Percentiles rank a stretch among this genome's conserved stretches.
Conservation (phyloP, 2,797 vertebrate species). For the Catostomus latipinnis region DNA sequence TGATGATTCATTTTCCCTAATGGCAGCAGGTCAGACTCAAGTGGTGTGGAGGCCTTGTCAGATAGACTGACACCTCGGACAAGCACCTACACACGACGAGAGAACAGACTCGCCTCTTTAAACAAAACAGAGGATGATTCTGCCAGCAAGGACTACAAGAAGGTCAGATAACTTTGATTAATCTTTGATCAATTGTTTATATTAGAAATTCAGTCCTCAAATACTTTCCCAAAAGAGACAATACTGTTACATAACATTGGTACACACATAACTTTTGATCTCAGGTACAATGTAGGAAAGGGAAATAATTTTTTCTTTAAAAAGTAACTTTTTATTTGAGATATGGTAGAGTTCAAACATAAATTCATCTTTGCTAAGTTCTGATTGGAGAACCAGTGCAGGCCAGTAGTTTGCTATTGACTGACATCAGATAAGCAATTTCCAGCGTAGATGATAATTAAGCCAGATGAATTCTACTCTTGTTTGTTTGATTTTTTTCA, state of each 20-base stretch:
- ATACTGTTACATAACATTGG: not conserved
- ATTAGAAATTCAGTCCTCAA: not conserved
- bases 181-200: not conserved
- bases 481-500: slow-evolving; percentile 59
- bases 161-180: slow-evolving; percentile 71
- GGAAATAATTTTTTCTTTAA: no score
- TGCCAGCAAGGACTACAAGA: slow-evolving; percentile 88
- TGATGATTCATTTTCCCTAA: not conserved
- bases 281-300: not conserved
- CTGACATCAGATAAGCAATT: slow-evolving; percentile 4
- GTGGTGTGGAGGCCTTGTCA: slow-evolving; percentile 74
- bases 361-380: not conserved
- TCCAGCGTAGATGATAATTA: slow-evolving; percentile 11
- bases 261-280: not conserved
- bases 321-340: no score
- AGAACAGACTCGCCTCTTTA: slow-evolving; percentile 86
- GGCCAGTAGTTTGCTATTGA: not conserved
- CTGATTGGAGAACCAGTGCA: not conserved
- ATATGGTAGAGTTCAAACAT: not conserved
- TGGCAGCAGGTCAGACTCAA: slow-evolving; percentile 83
- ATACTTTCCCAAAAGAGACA: no score
- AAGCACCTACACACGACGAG: slow-evolving; percentile 85
- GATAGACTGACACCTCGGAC: slow-evolving; percentile 82
- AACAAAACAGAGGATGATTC: slow-evolving; percentile 83
- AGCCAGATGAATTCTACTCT: not conserved